These are phyloP conservation scores for Epinotia ramella DNA, from an alignment of 2,888 invertebrate genomes.

Conservation along the genomic window DNA sequence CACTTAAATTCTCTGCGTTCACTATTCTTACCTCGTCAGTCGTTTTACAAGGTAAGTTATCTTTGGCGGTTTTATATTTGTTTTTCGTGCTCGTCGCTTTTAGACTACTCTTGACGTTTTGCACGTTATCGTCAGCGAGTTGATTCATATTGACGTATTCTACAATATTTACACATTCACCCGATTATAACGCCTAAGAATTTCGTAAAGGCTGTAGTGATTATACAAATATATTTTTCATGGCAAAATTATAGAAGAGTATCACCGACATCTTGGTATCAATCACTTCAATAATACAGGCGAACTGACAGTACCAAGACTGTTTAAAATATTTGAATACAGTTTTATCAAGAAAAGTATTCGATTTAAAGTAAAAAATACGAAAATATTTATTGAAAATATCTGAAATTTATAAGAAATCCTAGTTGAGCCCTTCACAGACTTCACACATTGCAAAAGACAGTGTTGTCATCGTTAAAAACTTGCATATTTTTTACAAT, in stretches of 20 bases:
- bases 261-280: slow-evolving; percentile 83
- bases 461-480: slow-evolving; percentile 54
- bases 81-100: slow-evolving; percentile 74
- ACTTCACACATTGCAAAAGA: slow-evolving; percentile 82
- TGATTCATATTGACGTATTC: slow-evolving; percentile 76
- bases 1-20: slow-evolving; percentile 73
- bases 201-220: slow-evolving; percentile 65
- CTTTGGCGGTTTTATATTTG: slow-evolving; percentile 82
- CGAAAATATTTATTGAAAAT: slow-evolving; percentile 68
- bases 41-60: slow-evolving; percentile 66
- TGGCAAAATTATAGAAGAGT: slow-evolving; percentile 80
- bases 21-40: slow-evolving; percentile 70
- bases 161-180: slow-evolving; percentile 79
- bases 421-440: slow-evolving; percentile 70
- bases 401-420: slow-evolving; percentile 64
- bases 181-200: slow-evolving; percentile 70
- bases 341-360: slow-evolving; percentile 58
- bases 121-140: slow-evolving; percentile 73
- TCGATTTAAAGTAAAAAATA: slow-evolving; percentile 60
- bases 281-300: slow-evolving; percentile 63
- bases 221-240: slow-evolving; percentile 75
- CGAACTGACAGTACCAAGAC: slow-evolving; percentile 58
- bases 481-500: slow-evolving; percentile 5
- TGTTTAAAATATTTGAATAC: slow-evolving; percentile 55
- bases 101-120: slow-evolving; percentile 77